phyloP scores from a whole-genome alignment of 2,797 vertebrate genomes.

The Sebastolobus altivelis region DNA sequence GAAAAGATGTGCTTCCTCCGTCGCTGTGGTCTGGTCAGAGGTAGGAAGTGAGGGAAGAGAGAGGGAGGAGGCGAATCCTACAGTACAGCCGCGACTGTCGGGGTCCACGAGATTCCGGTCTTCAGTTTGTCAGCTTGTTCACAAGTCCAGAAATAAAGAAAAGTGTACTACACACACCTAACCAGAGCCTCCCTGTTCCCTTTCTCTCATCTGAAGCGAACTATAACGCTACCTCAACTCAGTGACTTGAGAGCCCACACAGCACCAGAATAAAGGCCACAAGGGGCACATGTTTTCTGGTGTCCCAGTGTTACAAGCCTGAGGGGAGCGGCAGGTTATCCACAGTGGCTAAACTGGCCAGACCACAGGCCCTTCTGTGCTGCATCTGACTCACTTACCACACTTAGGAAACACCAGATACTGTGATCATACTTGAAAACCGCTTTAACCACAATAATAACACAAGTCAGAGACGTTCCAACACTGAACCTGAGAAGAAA shows the following conservation, averaged over 20 bases:
- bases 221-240: not conserved
- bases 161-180: not conserved
- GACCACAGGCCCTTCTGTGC: constrained; percentile 62
- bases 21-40: constrained; percentile 66
- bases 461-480: constrained; percentile 42
- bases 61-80: constrained; percentile 29
- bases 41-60: constrained; percentile 59
- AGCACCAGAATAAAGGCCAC: constrained; percentile 16
- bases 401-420: constrained; percentile 64
- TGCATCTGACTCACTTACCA: constrained; percentile 58
- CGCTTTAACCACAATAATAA: constrained; percentile 71
- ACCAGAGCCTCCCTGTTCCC: not conserved
- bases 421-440: constrained; percentile 67
- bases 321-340: constrained; percentile 49
- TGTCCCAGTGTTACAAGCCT: constrained; percentile 35
- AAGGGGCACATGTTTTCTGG: constrained; percentile 1
- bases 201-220: constrained; percentile 8
- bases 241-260: not conserved
- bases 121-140: constrained; percentile 38
- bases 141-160: constrained; percentile 12
- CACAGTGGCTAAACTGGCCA: constrained; percentile 39
- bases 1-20: constrained; percentile 72
- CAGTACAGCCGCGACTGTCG: constrained; percentile 18
- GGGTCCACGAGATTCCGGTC: constrained; percentile 21
- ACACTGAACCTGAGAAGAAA: constrained; percentile 25